Evolutionary conservation across 2,888 invertebrate genomes (phyloP).

Genomic region (Sceliomorpha sp.): DNA sequence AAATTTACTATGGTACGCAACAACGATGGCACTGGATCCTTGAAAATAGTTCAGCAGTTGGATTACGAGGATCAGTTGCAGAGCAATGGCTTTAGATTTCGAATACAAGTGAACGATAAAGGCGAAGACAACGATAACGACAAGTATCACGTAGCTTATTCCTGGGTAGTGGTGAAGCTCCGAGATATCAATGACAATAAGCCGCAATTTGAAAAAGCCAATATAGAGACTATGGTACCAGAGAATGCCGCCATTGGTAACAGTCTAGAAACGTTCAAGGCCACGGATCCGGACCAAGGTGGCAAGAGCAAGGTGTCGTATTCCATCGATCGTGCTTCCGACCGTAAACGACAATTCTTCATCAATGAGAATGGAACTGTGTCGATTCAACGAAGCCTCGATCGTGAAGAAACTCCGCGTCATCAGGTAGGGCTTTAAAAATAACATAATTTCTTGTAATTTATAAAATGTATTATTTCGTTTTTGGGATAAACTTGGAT

Average conservation of each 20-base stretch:
- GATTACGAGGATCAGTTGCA: conserved; percentile 97
- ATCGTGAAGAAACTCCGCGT: conserved; percentile 95
- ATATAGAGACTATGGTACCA: conserved; percentile 94
- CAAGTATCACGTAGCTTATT: conserved; percentile 97
- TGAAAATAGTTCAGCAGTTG: conserved; percentile 96
- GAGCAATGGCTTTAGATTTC: conserved; percentile 96
- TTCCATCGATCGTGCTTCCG: conserved; percentile 94
- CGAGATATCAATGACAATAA: conserved; percentile 98
- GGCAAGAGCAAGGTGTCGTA: conserved; percentile 95
- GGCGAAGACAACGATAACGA: conserved; percentile 98
- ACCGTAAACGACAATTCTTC: conserved; percentile 95
- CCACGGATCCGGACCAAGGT: conserved; percentile 97
- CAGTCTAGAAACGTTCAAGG: conserved; percentile 95
- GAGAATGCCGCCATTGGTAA: conserved; percentile 96
- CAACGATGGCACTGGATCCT: conserved; percentile 96
- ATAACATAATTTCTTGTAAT: no score
- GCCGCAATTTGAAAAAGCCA: conserved; percentile 95
- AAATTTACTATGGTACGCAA: conserved; percentile 98
- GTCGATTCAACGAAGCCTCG: conserved; percentile 94
- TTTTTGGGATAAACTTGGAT: no score
- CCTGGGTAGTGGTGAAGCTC: conserved; percentile 95
- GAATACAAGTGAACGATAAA: conserved; percentile 96
- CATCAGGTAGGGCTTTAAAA: conserved; percentile 85
- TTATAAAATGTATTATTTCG: no score
- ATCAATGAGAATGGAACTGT: conserved; percentile 98